phyloP scores from a whole-genome alignment of 2,797 vertebrate genomes.

The Schizopygopsis malacanthus region DNA sequence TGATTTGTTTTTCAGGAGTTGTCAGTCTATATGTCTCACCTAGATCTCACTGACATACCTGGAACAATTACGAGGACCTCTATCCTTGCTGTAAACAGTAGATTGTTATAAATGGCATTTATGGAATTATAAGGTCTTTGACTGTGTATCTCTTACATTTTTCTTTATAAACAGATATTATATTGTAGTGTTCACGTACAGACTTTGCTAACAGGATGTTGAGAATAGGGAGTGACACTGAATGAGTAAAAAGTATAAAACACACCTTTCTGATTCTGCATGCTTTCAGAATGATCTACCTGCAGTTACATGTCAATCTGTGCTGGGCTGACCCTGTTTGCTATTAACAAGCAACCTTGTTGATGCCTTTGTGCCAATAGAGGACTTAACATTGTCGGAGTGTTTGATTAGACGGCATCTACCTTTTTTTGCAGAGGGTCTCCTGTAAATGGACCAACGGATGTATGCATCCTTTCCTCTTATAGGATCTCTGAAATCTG shows the following conservation, averaged over 20 bases:
- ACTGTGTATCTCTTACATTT: not conserved
- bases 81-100: no score
- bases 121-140: not conserved
- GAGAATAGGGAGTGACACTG: conserved; percentile 41
- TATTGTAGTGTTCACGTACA: not conserved
- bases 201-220: conserved; percentile 6
- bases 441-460: conserved; percentile 51
- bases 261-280: not conserved
- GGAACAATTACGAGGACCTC: no score
- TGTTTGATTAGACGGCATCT: not conserved
- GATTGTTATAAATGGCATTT: not conserved
- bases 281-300: conserved; percentile 28
- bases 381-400: not conserved
- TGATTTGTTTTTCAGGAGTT: no score
- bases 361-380: conserved; percentile 6
- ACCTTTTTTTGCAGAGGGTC: conserved; percentile 66
- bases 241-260: not conserved
- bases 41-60: no score
- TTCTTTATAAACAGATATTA: not conserved
- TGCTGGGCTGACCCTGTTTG: conserved; percentile 10
- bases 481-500: conserved; percentile 81
- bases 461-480: conserved; percentile 70
- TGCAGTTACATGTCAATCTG: conserved; percentile 35
- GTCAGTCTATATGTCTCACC: no score
- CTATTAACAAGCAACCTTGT: conserved; percentile 1